Evolutionary conservation across 2,797 vertebrate genomes (phyloP).

Genomic region (Sibirionetta formosa): DNA sequence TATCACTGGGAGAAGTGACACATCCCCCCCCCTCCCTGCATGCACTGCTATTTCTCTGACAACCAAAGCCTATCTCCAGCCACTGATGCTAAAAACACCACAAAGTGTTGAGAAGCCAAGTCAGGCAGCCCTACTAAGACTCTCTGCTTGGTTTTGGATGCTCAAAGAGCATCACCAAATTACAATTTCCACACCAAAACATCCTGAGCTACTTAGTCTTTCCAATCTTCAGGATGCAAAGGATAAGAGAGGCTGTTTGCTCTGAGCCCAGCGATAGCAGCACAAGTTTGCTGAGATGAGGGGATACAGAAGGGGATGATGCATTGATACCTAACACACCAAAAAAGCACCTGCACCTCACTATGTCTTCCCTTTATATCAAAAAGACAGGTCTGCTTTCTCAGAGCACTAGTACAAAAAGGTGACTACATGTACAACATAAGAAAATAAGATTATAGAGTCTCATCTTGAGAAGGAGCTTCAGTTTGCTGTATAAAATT

Average conservation of each 20-base stretch:
- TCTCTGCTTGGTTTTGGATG: background rate
- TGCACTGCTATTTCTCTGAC: background rate
- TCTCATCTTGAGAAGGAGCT: background rate
- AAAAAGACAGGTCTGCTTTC: background rate
- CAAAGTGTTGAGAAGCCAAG: background rate
- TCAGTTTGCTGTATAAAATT: background rate
- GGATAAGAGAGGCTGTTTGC: background rate
- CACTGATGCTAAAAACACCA: background rate
- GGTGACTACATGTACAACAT: background rate
- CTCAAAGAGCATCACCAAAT: background rate
- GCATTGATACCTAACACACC: background rate
- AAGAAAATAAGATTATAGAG: background rate
- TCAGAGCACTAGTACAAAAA: background rate
- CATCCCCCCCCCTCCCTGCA: background rate
- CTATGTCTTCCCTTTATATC: background rate
- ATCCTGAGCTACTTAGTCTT: background rate
- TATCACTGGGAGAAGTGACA: accelerated
- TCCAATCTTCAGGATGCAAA: background rate
- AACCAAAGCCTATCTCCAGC: background rate
- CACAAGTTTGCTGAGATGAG: accelerated
- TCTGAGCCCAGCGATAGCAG: background rate
- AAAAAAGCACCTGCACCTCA: background rate
- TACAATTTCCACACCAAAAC: background rate
- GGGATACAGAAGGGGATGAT: background rate
- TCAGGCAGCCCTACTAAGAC: background rate